Base-by-base conservation (phyloP, 1,140 invertebrate species). In the Lutraria rhynchaena region DNA sequence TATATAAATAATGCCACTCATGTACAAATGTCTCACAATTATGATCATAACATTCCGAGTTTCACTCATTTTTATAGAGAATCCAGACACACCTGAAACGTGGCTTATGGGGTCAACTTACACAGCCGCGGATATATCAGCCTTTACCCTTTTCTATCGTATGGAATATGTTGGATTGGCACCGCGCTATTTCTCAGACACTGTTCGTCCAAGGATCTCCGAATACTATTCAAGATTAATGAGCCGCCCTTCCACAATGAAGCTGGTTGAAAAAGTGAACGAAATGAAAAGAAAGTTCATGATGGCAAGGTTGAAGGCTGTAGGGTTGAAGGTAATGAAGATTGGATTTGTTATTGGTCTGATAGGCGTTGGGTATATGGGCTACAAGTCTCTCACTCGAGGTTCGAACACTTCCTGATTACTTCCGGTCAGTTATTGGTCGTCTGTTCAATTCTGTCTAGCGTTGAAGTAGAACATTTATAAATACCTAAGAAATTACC, bases 121-220 rank as follows among this genome's bases (percentile, higher is more conserved):
- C 19, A 71, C 69, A 19, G 69, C 51, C 0, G 69, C 69, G 3
- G 69, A 71, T n/a, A 57, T 71, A 27, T 51, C 69, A 57, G 69
- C 69, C 19, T 22, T 29, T 3, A 37, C 33, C 0, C 69, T 71
- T 1, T 51, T 71, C 44, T 57, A 22, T 31, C n/a, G 51, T n/a
- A 29, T 71, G 0, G 17, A n/a, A 0, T 13, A 55, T 13, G 29
- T 71, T 27, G 69, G 49, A 3, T 24, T 71, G 17, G 49, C 53
- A 1, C 9, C 69, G 13, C 69, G 69, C 1, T 71, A 55, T 37
- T 55, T 57, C 19, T 71, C 69, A 11, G n/a, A 9, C 49, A 51
- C 24, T 3, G 49, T n/a, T 9, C 46, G 69, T 22, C 49, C 49
- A 57, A 35, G 19, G 17, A 51, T 71, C 13, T 31, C n/a, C 31